These are phyloP conservation scores for Achatina immaculata DNA, from an alignment of 1,140 invertebrate species.

Conservation along the genomic window DNA sequence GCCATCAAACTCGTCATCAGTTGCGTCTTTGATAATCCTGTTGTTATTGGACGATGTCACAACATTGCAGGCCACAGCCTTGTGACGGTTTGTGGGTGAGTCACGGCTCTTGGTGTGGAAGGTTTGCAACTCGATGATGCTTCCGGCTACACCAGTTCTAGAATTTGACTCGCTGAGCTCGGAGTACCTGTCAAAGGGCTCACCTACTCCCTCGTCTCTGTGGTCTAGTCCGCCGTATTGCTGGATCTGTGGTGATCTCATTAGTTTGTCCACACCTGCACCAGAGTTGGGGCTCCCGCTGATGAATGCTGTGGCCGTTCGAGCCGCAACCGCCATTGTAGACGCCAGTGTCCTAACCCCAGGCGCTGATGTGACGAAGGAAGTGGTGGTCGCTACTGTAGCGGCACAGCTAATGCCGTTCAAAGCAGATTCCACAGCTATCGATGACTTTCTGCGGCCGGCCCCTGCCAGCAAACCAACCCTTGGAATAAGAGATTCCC, in stretches of 20 bases:
- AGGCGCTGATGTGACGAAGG: background rate
- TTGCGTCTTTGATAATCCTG: background rate
- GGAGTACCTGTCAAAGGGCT: slow-evolving; percentile 48
- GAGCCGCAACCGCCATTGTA: background rate
- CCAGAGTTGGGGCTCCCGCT: slow-evolving; percentile 12
- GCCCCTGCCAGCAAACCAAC: slow-evolving; percentile 18
- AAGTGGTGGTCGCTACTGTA: background rate
- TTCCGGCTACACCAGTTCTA: slow-evolving; percentile 21
- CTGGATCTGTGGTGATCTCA: background rate
- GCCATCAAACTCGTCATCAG: background rate
- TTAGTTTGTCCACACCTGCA: slow-evolving; percentile 8
- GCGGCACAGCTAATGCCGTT: background rate
- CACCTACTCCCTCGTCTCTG: slow-evolving; percentile 49
- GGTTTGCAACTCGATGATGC: slow-evolving; percentile 29
- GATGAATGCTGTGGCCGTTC: background rate
- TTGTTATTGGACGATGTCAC: slow-evolving; percentile 5
- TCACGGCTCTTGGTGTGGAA: background rate
- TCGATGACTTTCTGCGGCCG: background rate
- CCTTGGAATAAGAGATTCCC: slow-evolving; percentile 37
- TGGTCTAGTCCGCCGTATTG: background rate
- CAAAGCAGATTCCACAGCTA: background rate
- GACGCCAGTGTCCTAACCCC: background rate
- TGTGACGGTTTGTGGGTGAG: background rate
- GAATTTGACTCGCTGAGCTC: slow-evolving; percentile 40
- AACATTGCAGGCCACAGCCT: background rate